Evolutionary conservation across 1,140 invertebrate species (phyloP).

Genomic region (Philopotamus ludificatus): DNA sequence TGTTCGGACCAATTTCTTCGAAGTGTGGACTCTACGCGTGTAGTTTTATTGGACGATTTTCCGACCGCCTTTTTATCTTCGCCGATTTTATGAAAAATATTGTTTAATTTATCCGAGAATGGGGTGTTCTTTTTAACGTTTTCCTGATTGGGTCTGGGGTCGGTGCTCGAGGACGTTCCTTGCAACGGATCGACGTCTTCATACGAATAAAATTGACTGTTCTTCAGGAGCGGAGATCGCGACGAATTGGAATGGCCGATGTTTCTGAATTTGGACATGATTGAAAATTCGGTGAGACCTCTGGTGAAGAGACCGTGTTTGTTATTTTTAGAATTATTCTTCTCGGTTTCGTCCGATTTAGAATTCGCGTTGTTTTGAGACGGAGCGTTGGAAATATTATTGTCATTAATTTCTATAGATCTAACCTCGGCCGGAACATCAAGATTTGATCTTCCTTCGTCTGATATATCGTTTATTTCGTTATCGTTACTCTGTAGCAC

Average conservation of each 20-base stretch:
- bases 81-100: conserved; percentile 24
- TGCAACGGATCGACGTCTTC: conserved; percentile 14
- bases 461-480: background rate
- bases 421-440: background rate
- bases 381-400: background rate
- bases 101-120: conserved; percentile 19
- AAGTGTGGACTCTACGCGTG: conserved; percentile 22
- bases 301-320: conserved; percentile 33
- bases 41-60: background rate
- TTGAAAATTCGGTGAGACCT: conserved; percentile 34
- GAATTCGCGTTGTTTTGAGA: background rate
- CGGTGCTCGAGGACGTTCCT: background rate
- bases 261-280: conserved; percentile 26
- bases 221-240: conserved; percentile 17
- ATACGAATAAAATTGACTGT: conserved; percentile 36
- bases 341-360: background rate
- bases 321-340: background rate
- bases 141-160: background rate
- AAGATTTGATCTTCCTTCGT: background rate
- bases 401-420: background rate
- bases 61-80: conserved; percentile 8
- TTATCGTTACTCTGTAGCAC: background rate
- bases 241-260: conserved; percentile 8
- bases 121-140: conserved; percentile 16
- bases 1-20: conserved; percentile 40